These are phyloP conservation scores for Xanthostigma xanthostigma DNA, from an alignment of 2,888 invertebrate genomes.

Conservation along the genomic window DNA sequence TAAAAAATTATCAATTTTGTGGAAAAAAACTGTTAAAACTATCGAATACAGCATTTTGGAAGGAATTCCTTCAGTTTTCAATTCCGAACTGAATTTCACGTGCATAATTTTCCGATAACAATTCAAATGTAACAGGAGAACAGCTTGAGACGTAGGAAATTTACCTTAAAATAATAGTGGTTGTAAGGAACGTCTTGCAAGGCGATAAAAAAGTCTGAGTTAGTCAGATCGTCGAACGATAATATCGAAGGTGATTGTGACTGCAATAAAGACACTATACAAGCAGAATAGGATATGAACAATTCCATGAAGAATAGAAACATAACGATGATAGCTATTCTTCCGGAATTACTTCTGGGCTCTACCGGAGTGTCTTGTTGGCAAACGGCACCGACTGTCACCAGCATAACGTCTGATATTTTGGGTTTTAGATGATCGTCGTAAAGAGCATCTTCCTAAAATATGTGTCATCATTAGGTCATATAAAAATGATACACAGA, in stretches of 20 bases:
- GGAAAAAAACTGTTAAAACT: too few relatives aligned
- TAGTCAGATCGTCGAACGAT: slow-evolving; percentile 37
- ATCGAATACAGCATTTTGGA: too few relatives aligned
- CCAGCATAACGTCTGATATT: slow-evolving; percentile 27
- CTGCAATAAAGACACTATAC: slow-evolving; percentile 48
- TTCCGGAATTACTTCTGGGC: slow-evolving; percentile 21
- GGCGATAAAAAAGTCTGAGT: slow-evolving; percentile 41
- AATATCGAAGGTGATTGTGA: slow-evolving; percentile 45
- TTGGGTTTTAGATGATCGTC: too few relatives aligned
- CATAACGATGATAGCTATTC: slow-evolving; percentile 39
- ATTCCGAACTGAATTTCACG: too few relatives aligned
- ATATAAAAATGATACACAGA: too few relatives aligned
- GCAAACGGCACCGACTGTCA: slow-evolving; percentile 33
- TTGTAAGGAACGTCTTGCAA: slow-evolving; percentile 45
- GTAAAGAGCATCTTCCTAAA: too few relatives aligned
- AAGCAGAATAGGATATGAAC: slow-evolving; percentile 50
- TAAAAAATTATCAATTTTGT: too few relatives aligned
- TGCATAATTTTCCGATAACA: too few relatives aligned
- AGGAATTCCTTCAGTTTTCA: too few relatives aligned
- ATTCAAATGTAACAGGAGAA: too few relatives aligned
- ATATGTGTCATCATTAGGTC: too few relatives aligned
- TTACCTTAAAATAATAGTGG: slow-evolving; percentile 43
- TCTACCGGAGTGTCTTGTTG: slow-evolving; percentile 35
- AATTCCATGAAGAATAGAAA: slow-evolving; percentile 42
- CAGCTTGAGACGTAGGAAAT: too few relatives aligned